A percentile compares a stretch with the other conserved stretches of the same genome.
phyloP scores from a whole-genome alignment of 2,888 invertebrate species.

The Drosophila cracens region DNA sequence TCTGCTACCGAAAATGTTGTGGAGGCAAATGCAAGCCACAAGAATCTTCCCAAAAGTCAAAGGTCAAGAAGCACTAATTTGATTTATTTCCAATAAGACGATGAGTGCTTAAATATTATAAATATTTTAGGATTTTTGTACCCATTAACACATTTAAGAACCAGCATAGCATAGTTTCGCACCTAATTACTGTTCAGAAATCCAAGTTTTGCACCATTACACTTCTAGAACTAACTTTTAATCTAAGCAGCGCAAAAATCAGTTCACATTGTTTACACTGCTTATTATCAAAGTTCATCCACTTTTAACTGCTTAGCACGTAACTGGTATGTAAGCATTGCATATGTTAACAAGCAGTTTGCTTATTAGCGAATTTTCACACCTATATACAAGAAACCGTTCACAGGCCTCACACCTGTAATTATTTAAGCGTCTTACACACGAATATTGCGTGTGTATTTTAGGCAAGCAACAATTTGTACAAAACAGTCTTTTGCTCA shows the following conservation, averaged over 20 bases:
- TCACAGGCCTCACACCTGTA: neutral
- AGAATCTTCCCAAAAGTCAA: conserved; percentile 53
- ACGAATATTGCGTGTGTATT: neutral
- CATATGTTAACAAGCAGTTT: neutral
- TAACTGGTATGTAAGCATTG: neutral
- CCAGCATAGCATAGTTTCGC: neutral
- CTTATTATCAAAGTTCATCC: neutral
- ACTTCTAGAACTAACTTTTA: neutral
- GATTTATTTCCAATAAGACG: conserved; percentile 17
- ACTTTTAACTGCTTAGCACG: neutral
- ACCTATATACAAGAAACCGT: neutral
- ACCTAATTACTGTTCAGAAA: neutral
- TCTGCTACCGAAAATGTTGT: conserved; percentile 53
- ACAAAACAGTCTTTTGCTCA: neutral
- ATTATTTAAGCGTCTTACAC: neutral
- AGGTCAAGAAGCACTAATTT: conserved; percentile 61
- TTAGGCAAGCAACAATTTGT: neutral
- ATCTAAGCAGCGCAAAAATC: neutral
- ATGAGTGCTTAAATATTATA: neutral
- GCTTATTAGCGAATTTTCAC: neutral
- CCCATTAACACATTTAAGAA: neutral
- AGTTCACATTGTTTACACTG: neutral
- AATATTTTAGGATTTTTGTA: neutral
- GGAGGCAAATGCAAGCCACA: conserved; percentile 44
- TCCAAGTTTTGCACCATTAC: fast-evolving